Evolutionary conservation across 1,140 invertebrate species (phyloP).

Genomic region (Heliconius eleuchia): DNA sequence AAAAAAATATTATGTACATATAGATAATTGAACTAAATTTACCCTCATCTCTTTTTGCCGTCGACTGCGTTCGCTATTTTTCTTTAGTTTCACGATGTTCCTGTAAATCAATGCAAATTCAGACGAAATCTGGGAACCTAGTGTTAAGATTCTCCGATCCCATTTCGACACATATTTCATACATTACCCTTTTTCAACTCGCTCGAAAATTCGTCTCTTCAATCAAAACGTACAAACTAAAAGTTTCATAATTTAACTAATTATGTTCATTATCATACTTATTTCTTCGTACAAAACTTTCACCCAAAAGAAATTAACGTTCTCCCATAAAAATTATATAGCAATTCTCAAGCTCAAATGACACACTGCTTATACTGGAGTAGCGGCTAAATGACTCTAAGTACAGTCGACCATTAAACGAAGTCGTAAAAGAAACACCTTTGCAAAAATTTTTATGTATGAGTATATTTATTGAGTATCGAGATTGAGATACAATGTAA

Average conservation of each 20-base stretch:
- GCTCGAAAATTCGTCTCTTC: too few relatives aligned
- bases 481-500: conserved; percentile 21
- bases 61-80: too few relatives aligned
- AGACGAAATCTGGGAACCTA: too few relatives aligned
- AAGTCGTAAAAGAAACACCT: conserved; percentile 63
- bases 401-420: conserved; percentile 53
- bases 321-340: conserved; percentile 1
- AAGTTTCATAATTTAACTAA: background rate
- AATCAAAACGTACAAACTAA: background rate
- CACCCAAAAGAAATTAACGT: conserved; percentile 9
- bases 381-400: conserved; percentile 15
- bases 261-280: background rate
- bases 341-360: background rate
- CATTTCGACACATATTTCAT: too few relatives aligned
- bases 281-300: background rate
- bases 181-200: too few relatives aligned
- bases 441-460: conserved; percentile 1
- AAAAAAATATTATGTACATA: too few relatives aligned
- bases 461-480: background rate
- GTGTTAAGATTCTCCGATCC: too few relatives aligned
- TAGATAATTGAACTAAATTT: too few relatives aligned
- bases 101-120: too few relatives aligned
- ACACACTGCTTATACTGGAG: background rate
- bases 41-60: too few relatives aligned
- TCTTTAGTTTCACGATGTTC: too few relatives aligned